A percentile compares a stretch with the other conserved stretches of the same genome.
phyloP scores from a whole-genome alignment of 2,888 invertebrate genomes.

The Xestia rhomboidea region DNA sequence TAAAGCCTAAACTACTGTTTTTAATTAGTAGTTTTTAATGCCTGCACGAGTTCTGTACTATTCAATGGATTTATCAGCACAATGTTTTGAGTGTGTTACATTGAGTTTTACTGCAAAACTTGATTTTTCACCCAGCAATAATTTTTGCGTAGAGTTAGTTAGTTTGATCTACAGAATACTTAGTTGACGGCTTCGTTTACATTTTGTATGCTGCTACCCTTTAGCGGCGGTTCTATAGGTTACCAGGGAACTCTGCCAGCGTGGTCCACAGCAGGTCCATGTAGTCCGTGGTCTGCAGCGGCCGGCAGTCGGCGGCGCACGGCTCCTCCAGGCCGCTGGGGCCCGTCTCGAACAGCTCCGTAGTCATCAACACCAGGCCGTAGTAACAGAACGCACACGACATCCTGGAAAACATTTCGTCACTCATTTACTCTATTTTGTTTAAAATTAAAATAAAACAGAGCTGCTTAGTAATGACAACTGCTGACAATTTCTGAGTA shows the following conservation, averaged over 20 bases:
- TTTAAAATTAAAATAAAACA: not conserved
- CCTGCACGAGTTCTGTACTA: no score
- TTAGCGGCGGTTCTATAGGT: not conserved
- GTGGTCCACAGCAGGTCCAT: conserved; percentile 98
- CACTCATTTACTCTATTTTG: not conserved
- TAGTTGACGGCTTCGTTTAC: not conserved
- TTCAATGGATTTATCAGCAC: no score
- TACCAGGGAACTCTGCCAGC: conserved; percentile 97
- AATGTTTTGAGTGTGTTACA: not conserved
- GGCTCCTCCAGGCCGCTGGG: conserved; percentile 81
- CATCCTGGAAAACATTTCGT: conserved; percentile 91
- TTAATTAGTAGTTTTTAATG: no score
- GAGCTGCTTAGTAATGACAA: not conserved
- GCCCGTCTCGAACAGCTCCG: conserved; percentile 95
- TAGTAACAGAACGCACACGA: conserved; percentile 98
- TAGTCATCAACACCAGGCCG: conserved; percentile 98
- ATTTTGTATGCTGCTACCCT: not conserved
- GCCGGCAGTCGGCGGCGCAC: conserved; percentile 93
- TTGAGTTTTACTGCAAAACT: not conserved
- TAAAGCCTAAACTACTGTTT: not conserved
- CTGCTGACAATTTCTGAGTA: not conserved
- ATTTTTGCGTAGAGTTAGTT: not conserved
- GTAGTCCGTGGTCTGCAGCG: conserved; percentile 96
- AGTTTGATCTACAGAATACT: not conserved
- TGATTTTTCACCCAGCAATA: not conserved